Evolutionary conservation across 2,888 invertebrate genomes (phyloP).

Genomic region (Panorpa germanica): DNA sequence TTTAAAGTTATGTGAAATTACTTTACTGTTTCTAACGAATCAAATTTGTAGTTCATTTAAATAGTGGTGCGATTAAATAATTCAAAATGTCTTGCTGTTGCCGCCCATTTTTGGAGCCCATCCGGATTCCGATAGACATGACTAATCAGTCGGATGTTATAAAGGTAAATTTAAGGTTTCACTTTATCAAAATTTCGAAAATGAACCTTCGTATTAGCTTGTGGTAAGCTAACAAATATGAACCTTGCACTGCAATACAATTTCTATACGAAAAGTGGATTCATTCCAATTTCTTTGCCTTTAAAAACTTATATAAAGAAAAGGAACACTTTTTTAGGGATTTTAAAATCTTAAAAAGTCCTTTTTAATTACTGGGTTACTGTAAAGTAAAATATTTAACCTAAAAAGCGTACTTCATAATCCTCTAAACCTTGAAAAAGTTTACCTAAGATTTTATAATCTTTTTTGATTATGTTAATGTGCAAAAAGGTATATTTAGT

Average conservation of each 20-base stretch:
- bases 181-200: conserved; percentile 3
- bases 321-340: no score
- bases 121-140: conserved; percentile 59
- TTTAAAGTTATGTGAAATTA: no score
- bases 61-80: conserved; percentile 1
- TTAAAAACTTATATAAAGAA: no score
- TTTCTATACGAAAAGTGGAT: conserved; percentile 6
- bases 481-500: no score
- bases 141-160: conserved; percentile 56
- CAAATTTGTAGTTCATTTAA: no score
- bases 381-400: conserved; percentile 22
- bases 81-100: conserved; percentile 41
- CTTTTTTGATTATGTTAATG: conserved; percentile 1
- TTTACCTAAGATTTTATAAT: conserved; percentile 6
- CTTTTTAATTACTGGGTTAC: no score
- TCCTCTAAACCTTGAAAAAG: conserved; percentile 24
- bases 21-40: no score
- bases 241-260: no score
- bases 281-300: no score
- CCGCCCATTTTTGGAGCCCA: conserved; percentile 45
- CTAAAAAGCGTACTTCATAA: conserved; percentile 23
- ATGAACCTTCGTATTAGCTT: no score
- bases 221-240: no score
- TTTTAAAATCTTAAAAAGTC: no score
- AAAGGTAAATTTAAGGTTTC: conserved; percentile 40